A percentile compares a stretch with the other conserved stretches of the same genome.
Conservation (phyloP, 2,797 vertebrate species). For the Sebastes steindachneri region DNA sequence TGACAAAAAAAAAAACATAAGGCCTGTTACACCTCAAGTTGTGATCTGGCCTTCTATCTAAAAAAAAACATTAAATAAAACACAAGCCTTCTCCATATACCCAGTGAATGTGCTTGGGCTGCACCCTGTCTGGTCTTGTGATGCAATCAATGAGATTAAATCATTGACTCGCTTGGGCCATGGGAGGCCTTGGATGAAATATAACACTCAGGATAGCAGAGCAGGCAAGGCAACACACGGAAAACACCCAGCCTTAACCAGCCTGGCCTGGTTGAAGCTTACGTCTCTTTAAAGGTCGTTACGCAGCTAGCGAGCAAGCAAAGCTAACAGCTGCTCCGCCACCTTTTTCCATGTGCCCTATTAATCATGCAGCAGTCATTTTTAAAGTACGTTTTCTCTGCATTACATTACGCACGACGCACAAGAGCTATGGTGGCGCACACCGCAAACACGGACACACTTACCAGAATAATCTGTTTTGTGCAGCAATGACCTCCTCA, state of each 20-base stretch:
- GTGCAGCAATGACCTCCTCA: too few relatives aligned
- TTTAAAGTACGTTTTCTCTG: slow-evolving; percentile 36
- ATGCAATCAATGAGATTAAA: slow-evolving; percentile 81
- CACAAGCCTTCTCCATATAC: slow-evolving; percentile 51
- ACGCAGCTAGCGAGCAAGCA: slow-evolving; percentile 71
- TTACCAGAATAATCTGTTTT: slow-evolving; percentile 64
- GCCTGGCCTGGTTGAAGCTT: slow-evolving; percentile 55
- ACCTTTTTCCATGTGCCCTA: slow-evolving; percentile 72
- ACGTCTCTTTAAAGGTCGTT: slow-evolving; percentile 80
- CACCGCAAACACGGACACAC: slow-evolving; percentile 61
- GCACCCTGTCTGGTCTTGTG: slow-evolving; percentile 77
- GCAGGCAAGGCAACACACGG: slow-evolving; percentile 34
- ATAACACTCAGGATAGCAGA: slow-evolving; percentile 53
- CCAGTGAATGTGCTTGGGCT: slow-evolving; percentile 63
- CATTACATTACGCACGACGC: slow-evolving; percentile 13
- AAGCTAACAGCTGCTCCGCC: slow-evolving; percentile 83
- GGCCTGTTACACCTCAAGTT: slow-evolving; percentile 54
- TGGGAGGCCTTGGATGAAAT: slow-evolving; percentile 71
- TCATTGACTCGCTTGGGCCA: slow-evolving; percentile 70
- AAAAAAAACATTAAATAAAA: neutral
- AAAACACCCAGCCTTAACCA: slow-evolving; percentile 64
- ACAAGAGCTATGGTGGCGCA: neutral
- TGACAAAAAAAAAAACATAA: slow-evolving; percentile 34
- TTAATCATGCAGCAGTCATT: slow-evolving; percentile 66
- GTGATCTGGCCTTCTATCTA: slow-evolving; percentile 36